Conservation (phyloP, 23 tunicate genomes). For the Ciona savignyi region DNA sequence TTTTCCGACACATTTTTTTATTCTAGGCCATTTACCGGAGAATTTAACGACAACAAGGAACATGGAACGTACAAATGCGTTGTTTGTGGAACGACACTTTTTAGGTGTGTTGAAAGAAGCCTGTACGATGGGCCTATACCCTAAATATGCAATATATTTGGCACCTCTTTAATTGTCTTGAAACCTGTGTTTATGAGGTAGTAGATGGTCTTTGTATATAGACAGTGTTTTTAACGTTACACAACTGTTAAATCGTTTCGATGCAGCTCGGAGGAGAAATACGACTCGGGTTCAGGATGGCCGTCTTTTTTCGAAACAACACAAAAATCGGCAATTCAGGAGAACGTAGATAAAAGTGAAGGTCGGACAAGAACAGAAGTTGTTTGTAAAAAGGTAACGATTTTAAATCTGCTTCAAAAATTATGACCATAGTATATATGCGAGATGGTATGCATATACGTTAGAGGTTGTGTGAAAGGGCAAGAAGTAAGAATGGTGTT, state of each 20-base stretch:
- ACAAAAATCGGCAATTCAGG: constrained; percentile 30
- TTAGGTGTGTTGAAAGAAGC: constrained; percentile 32
- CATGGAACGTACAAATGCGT: constrained; percentile 72
- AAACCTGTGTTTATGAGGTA: neutral
- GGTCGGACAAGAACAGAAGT: constrained; percentile 78
- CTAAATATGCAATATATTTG: too few relatives aligned
- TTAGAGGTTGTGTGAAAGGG: too few relatives aligned
- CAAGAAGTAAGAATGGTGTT: too few relatives aligned
- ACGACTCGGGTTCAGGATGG: constrained; percentile 96
- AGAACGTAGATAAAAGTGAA: constrained; percentile 31
- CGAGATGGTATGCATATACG: too few relatives aligned
- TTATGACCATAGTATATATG: too few relatives aligned
- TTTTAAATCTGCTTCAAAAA: too few relatives aligned
- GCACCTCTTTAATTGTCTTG: too few relatives aligned
- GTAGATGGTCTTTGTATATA: neutral
- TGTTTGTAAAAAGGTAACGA: constrained; percentile 71
- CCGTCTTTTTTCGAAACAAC: constrained; percentile 74
- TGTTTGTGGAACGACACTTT: constrained; percentile 68
- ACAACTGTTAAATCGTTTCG: too few relatives aligned
- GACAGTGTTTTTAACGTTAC: too few relatives aligned
- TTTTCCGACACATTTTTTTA: too few relatives aligned
- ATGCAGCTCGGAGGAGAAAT: constrained; percentile 78
- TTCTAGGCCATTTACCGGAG: constrained; percentile 81
- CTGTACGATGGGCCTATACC: too few relatives aligned
- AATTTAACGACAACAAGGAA: constrained; percentile 59